Evolutionary conservation across 2,113 vertebrate genomes (phyloP).

Genomic region (Zosterops pallidus): DNA sequence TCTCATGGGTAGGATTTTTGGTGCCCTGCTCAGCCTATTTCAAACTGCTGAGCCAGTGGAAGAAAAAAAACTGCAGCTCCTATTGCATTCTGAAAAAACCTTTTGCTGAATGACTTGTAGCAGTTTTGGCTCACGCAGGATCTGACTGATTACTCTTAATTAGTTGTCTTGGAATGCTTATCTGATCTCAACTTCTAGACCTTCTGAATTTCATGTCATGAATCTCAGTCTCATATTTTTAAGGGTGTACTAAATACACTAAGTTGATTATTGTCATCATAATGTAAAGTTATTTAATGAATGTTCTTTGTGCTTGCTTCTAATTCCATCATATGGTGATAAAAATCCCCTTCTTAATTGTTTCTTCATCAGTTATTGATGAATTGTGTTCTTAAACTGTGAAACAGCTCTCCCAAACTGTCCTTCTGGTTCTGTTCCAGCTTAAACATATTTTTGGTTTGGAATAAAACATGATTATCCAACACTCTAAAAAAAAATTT

Average conservation of each 20-base stretch:
- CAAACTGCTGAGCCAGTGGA: background rate
- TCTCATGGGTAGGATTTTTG: background rate
- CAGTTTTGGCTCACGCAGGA: background rate
- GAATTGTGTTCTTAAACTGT: background rate
- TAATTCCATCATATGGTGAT: background rate
- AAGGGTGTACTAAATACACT: background rate
- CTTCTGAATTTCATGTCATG: background rate
- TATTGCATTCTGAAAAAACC: background rate
- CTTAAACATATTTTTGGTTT: slow-evolving; percentile 57
- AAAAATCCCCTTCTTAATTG: background rate
- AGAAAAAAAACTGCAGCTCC: background rate
- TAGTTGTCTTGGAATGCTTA: background rate
- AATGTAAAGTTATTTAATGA: background rate
- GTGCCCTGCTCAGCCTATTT: background rate
- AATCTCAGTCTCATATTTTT: background rate
- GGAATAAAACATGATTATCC: slow-evolving; percentile 15
- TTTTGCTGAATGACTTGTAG: background rate
- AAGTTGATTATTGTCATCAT: background rate
- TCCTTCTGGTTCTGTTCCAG: slow-evolving; percentile 59
- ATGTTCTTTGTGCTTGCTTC: background rate
- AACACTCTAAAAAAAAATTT: slow-evolving; percentile 58
- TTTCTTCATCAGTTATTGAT: slow-evolving; percentile 11
- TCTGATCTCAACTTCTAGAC: background rate
- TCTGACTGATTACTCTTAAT: background rate
- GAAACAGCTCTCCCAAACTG: background rate